These are phyloP conservation scores for Drosophila buzzatii DNA, from an alignment of 2,888 invertebrate genomes.

Conservation along the genomic window DNA sequence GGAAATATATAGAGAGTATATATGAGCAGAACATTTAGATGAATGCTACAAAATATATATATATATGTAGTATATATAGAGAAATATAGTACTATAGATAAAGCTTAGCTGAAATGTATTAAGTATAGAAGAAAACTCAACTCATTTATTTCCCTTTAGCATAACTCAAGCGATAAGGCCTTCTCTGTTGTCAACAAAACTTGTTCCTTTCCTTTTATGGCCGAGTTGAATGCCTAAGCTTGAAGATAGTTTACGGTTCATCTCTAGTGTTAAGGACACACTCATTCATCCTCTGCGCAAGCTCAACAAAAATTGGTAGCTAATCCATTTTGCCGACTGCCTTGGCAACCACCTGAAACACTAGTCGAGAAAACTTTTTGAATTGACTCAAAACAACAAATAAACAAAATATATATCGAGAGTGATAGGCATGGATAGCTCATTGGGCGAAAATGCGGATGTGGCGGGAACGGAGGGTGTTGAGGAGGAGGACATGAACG, in stretches of 20 bases:
- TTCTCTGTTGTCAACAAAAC: not conserved
- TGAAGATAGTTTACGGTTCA: not conserved
- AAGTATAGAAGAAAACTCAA: not conserved
- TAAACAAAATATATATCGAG: constrained; percentile 22
- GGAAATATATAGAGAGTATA: not conserved
- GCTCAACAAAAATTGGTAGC: constrained; percentile 10
- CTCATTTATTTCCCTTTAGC: no score
- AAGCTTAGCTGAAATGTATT: not conserved
- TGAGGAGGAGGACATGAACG: constrained; percentile 36
- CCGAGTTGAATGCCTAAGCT: not conserved
- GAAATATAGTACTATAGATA: not conserved
- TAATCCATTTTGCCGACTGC: constrained; percentile 1
- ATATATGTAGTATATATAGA: no score
- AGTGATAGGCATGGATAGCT: constrained; percentile 53
- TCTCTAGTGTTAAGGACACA: no score
- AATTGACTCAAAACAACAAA: constrained; percentile 48
- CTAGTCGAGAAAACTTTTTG: constrained; percentile 47
- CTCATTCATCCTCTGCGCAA: constrained; percentile 34
- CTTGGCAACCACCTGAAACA: constrained; percentile 61
- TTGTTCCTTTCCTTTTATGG: not conserved
- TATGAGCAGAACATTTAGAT: no score
- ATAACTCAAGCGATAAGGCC: not conserved
- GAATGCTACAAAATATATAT: no score
- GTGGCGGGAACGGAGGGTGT: constrained; percentile 40
- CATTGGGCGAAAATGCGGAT: constrained; percentile 45